Evolutionary conservation across 2,113 vertebrate genomes (phyloP).

Genomic region (Scomber japonicus): DNA sequence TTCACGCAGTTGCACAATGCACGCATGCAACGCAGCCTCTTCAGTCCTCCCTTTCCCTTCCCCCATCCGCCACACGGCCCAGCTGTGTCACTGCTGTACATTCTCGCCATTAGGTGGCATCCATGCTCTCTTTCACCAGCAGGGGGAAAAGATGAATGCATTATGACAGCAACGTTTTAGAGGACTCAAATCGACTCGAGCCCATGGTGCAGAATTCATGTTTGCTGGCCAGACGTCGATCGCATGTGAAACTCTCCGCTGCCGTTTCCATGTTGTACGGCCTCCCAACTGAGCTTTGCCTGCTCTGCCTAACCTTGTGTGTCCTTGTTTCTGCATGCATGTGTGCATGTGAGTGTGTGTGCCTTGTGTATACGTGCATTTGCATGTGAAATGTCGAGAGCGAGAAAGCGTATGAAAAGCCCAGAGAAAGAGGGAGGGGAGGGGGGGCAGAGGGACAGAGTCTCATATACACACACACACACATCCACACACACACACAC

Average conservation of each 20-base stretch:
- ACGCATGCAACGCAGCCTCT: conserved; percentile 32
- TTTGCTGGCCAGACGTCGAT: conserved; percentile 68
- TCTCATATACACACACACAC: conserved; percentile 42
- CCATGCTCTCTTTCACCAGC: conserved; percentile 60
- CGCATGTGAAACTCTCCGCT: conserved; percentile 38
- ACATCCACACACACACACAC: conserved; percentile 33
- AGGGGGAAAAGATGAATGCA: conserved; percentile 59
- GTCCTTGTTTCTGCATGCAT: conserved; percentile 63
- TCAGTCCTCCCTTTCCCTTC: conserved; percentile 44
- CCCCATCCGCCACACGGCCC: conserved; percentile 49
- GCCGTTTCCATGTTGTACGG: conserved; percentile 27
- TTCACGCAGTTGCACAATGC: conserved; percentile 4
- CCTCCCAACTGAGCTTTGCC: neutral
- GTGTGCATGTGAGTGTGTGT: conserved; percentile 40
- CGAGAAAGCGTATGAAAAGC: conserved; percentile 65
- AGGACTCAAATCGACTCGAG: conserved; percentile 65
- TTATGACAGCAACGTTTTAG: conserved; percentile 78
- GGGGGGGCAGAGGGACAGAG: conserved; percentile 42
- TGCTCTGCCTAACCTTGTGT: conserved; percentile 64
- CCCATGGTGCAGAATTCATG: conserved; percentile 62
- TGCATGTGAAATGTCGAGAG: conserved; percentile 76
- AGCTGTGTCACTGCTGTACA: conserved; percentile 65
- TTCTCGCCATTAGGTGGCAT: conserved; percentile 82
- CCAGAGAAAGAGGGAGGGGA: conserved; percentile 18
- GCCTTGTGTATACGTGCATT: conserved; percentile 69